These are phyloP conservation scores for Lepeophtheirus nordmannii DNA, from an alignment of 2,888 invertebrate genomes.

Conservation along the genomic window DNA sequence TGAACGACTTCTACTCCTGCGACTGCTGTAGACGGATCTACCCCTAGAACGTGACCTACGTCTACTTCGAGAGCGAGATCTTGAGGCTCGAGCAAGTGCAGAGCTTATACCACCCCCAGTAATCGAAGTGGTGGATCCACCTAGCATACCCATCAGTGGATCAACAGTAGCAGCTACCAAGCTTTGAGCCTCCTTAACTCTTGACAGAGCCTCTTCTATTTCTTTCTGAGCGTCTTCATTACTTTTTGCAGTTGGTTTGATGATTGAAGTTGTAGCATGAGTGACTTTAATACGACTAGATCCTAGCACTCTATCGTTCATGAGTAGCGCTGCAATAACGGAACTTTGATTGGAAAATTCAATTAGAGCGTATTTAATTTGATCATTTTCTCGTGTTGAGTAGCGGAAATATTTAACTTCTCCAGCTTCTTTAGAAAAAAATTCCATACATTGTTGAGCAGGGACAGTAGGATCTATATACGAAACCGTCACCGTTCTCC, in stretches of 20 bases:
- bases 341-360: slow-evolving; percentile 86
- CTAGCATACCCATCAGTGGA: slow-evolving; percentile 45
- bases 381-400: slow-evolving; percentile 65
- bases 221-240: slow-evolving; percentile 88
- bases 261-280: slow-evolving; percentile 79
- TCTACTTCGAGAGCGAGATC: slow-evolving; percentile 26
- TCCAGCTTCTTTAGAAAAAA: slow-evolving; percentile 65
- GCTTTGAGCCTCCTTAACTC: slow-evolving; percentile 88
- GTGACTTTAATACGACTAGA: slow-evolving; percentile 47
- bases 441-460: slow-evolving; percentile 70
- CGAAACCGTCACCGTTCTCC: slow-evolving; percentile 72
- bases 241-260: slow-evolving; percentile 74
- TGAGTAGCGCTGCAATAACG: slow-evolving; percentile 60
- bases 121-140: slow-evolving; percentile 38
- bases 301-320: slow-evolving; percentile 60
- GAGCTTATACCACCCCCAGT: neutral
- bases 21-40: slow-evolving; percentile 14
- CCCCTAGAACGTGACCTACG: slow-evolving; percentile 1
- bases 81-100: slow-evolving; percentile 3
- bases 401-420: slow-evolving; percentile 89
- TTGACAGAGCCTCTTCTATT: slow-evolving; percentile 91
- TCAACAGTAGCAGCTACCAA: slow-evolving; percentile 40
- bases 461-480: slow-evolving; percentile 55
- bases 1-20: slow-evolving; percentile 23
- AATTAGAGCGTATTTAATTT: slow-evolving; percentile 62